These are phyloP conservation scores for Sicus ferrugineus DNA, from an alignment of 2,888 invertebrate species.

Conservation along the genomic window DNA sequence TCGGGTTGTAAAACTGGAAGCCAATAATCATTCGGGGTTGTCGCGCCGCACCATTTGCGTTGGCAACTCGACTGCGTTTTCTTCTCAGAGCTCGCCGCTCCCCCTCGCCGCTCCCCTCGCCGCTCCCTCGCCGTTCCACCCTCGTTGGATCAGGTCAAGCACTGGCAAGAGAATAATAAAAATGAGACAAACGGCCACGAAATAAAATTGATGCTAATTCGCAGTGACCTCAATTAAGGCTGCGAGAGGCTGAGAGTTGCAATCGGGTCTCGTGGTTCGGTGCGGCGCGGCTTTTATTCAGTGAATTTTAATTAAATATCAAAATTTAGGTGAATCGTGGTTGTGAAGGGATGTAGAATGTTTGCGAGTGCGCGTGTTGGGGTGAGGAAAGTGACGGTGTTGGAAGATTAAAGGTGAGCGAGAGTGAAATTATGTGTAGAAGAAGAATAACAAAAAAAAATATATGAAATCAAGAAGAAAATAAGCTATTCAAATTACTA, in stretches of 20 bases:
- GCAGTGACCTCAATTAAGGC: conserved; percentile 26
- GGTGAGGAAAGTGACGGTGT: no score
- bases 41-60: no score
- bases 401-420: no score
- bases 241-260: neutral
- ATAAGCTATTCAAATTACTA: no score
- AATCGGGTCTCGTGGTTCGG: neutral
- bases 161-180: neutral
- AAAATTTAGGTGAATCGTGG: neutral
- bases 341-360: no score
- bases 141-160: neutral
- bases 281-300: neutral
- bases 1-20: no score
- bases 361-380: no score
- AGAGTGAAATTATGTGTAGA: neutral
- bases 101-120: neutral
- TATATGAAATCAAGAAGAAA: neutral
- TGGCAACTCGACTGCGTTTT: neutral
- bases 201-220: conserved; percentile 32
- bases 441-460: neutral
- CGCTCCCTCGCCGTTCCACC: neutral
- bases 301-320: conserved; percentile 14
- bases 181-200: conserved; percentile 22
- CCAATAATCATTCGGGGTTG: neutral
- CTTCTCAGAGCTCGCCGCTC: neutral